A percentile compares a stretch with the other conserved stretches of the same genome.
Evolutionary conservation across 2,797 vertebrate species (phyloP).

Genomic region (Botia kubotai): DNA sequence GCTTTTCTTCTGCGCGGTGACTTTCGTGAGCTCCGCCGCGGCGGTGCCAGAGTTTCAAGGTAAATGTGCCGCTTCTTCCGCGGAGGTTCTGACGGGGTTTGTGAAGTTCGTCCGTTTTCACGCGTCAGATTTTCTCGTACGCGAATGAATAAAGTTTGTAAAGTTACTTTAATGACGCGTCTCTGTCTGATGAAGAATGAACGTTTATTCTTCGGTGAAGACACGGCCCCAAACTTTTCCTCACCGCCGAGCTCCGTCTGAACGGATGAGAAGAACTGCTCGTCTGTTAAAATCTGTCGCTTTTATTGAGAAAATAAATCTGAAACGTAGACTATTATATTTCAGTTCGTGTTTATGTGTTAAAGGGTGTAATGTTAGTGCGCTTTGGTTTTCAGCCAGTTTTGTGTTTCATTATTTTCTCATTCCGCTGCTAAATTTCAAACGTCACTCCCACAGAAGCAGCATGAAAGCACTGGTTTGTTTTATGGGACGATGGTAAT

Average conservation of each 20-base stretch:
- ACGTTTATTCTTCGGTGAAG: not conserved
- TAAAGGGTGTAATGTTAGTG: too few relatives aligned
- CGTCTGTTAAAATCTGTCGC: not conserved
- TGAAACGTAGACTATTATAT: too few relatives aligned
- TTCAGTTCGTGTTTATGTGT: too few relatives aligned
- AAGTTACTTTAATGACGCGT: not conserved
- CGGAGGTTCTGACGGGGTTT: not conserved
- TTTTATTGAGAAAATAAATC: not conserved
- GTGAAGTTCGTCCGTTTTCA: not conserved
- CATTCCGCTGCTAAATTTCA: not conserved
- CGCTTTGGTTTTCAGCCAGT: not conserved
- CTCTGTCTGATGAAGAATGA: not conserved
- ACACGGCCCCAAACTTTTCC: slow-evolving; percentile 31
- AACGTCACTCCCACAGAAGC: not conserved
- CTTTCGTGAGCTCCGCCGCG: slow-evolving; percentile 59
- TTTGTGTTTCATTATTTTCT: not conserved
- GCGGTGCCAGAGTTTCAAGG: slow-evolving; percentile 64
- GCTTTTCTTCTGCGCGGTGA: slow-evolving; percentile 62
- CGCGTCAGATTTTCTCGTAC: not conserved
- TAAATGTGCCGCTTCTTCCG: slow-evolving; percentile 47
- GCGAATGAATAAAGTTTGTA: not conserved
- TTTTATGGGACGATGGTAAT: too few relatives aligned
- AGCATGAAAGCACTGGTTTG: too few relatives aligned
- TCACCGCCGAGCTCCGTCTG: not conserved
- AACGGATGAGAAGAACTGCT: not conserved